Evolutionary conservation across 35 echinoderm and acorn worm genomes (phyloP).

Genomic region (Ophiothrix spiculata): DNA sequence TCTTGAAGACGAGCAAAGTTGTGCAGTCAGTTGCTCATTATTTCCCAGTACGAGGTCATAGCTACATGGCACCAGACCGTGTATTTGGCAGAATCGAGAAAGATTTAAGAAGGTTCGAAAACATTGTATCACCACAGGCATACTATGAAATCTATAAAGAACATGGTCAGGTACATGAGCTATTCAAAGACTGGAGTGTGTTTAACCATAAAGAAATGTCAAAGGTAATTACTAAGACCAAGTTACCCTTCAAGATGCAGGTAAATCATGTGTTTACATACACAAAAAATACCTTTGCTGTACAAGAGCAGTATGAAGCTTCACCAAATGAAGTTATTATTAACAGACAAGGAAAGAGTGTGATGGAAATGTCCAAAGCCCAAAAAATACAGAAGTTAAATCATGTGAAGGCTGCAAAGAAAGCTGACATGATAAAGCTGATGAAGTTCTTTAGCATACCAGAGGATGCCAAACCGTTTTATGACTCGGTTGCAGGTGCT

Average conservation of each 20-base stretch:
- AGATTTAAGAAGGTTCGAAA: background rate
- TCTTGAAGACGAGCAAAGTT: background rate
- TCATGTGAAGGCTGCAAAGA: too few species aligned
- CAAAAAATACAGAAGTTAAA: too few species aligned
- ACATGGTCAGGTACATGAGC: slow-evolving; percentile 8
- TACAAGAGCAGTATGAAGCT: slow-evolving; percentile 1
- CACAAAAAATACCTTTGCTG: background rate
- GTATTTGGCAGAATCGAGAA: slow-evolving; percentile 7
- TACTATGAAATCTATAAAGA: slow-evolving; percentile 24
- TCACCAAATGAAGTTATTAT: background rate
- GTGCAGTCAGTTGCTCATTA: background rate
- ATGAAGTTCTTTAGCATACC: too few species aligned
- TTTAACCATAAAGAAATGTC: slow-evolving; percentile 8
- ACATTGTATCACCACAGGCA: background rate
- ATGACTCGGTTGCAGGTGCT: too few species aligned
- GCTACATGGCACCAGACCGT: background rate
- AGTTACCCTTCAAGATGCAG: slow-evolving; percentile 7
- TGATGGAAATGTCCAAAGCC: too few species aligned
- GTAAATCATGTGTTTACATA: slow-evolving; percentile 10
- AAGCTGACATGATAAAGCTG: too few species aligned
- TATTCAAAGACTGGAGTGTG: slow-evolving; percentile 7
- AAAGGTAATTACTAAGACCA: background rate
- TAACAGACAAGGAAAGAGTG: slow-evolving; percentile 1
- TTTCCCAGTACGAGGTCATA: slow-evolving; percentile 7
- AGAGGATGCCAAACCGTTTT: too few species aligned